These are phyloP conservation scores for Ormyrus thymus DNA, from an alignment of 2,888 invertebrate species.

Conservation along the genomic window DNA sequence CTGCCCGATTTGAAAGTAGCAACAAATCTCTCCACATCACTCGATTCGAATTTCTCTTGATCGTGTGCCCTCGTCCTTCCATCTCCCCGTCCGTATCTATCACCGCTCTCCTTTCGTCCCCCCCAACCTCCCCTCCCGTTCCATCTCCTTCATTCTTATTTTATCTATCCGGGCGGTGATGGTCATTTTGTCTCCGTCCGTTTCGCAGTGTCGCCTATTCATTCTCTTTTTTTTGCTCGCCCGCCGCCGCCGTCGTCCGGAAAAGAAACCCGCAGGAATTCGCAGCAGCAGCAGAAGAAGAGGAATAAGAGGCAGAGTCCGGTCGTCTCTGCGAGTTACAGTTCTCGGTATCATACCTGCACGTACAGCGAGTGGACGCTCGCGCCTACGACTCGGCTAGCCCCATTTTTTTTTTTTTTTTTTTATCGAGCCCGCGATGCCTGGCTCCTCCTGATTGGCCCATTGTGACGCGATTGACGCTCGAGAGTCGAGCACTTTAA, in stretches of 20 bases:
- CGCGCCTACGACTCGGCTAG: neutral
- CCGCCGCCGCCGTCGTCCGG: conserved; percentile 1
- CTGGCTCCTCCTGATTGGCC: conserved; percentile 28
- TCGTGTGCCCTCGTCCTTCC: conserved; percentile 45
- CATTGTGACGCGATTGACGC: conserved; percentile 19
- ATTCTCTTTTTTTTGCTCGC: neutral
- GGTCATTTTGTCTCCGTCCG: conserved; percentile 36
- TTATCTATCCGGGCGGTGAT: conserved; percentile 45
- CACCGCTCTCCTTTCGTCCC: conserved; percentile 43
- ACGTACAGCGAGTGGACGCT: neutral
- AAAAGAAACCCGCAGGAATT: conserved; percentile 52
- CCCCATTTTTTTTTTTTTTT: too few relatives aligned
- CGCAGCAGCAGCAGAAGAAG: neutral
- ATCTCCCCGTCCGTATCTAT: conserved; percentile 47
- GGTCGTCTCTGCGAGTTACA: neutral
- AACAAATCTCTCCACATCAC: neutral
- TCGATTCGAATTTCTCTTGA: conserved; percentile 34
- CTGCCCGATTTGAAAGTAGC: too few relatives aligned
- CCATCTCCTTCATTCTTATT: conserved; percentile 28
- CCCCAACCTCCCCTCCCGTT: conserved; percentile 6
- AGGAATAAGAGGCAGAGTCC: too few relatives aligned
- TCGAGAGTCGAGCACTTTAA: conserved; percentile 9
- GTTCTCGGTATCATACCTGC: conserved; percentile 37
- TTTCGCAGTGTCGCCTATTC: conserved; percentile 29
- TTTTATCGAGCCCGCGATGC: neutral